These are phyloP conservation scores for Limanda limanda DNA, from an alignment of 2,113 vertebrate species.

Conservation along the genomic window DNA sequence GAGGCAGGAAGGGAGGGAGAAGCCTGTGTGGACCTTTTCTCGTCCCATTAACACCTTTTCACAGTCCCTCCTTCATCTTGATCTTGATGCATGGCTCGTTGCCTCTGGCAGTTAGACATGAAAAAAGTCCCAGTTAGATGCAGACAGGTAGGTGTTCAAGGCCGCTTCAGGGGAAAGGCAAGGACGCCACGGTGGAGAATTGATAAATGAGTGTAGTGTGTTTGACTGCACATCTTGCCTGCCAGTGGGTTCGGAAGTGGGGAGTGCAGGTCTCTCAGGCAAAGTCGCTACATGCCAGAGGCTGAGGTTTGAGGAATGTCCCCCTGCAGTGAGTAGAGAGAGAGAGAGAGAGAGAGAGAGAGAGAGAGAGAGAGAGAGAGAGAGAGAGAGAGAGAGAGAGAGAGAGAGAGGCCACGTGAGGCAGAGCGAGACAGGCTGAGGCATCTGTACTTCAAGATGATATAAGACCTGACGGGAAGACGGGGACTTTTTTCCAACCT, in stretches of 20 bases:
- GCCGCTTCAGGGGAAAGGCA: constrained; percentile 3
- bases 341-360: constrained; percentile 12
- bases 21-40: constrained; percentile 39
- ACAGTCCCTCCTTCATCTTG: constrained; percentile 46
- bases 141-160: not conserved
- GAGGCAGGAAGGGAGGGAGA: constrained; percentile 55
- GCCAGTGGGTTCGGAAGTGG: constrained; percentile 39
- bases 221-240: constrained; percentile 32
- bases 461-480: constrained; percentile 57
- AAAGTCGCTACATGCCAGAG: constrained; percentile 76
- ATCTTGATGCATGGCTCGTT: constrained; percentile 37
- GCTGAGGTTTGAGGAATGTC: constrained; percentile 75
- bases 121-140: constrained; percentile 14
- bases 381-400: constrained; percentile 21
- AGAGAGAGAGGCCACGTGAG: constrained; percentile 51
- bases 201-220: constrained; percentile 34
- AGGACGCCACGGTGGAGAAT: constrained; percentile 21
- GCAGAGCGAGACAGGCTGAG: constrained; percentile 54
- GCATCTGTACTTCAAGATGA: constrained; percentile 61
- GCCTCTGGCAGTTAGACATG: constrained; percentile 11
- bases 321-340: constrained; percentile 67
- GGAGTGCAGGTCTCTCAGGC: constrained; percentile 51
- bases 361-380: constrained; percentile 2
- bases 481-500: constrained; percentile 22
- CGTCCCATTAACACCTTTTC: constrained; percentile 68